These are phyloP conservation scores for Timema podura DNA, from an alignment of 2,888 invertebrate species.

Conservation along the genomic window DNA sequence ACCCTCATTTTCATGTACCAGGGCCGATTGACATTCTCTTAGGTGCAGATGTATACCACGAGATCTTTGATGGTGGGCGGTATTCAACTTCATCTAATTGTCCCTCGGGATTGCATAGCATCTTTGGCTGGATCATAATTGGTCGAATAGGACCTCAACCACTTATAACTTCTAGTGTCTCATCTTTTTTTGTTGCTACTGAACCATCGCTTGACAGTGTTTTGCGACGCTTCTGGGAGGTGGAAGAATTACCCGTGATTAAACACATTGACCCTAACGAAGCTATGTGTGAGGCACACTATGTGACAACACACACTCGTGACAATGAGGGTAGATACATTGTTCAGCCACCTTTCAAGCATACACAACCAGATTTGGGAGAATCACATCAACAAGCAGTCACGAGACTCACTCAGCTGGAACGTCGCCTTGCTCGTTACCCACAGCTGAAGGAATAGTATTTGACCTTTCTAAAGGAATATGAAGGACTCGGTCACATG, in stretches of 20 bases:
- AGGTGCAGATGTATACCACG: neutral
- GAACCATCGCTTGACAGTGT: neutral
- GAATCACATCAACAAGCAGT: neutral
- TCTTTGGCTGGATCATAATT: conserved; percentile 1
- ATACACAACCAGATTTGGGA: neutral
- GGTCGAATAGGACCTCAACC: neutral
- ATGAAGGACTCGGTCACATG: neutral
- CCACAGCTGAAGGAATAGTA: neutral
- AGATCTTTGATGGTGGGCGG: conserved; percentile 12
- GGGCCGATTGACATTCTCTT: conserved; percentile 1
- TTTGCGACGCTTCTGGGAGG: neutral
- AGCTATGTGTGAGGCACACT: neutral
- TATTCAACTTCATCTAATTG: neutral
- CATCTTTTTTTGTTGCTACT: conserved; percentile 5
- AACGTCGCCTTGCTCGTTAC: neutral
- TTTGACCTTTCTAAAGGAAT: neutral
- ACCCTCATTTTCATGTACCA: neutral
- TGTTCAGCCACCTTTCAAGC: neutral
- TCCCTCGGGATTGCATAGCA: neutral
- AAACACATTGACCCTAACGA: neutral
- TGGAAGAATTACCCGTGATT: neutral
- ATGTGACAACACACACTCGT: neutral
- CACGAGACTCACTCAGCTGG: neutral
- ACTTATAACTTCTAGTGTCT: neutral
- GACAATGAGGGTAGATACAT: neutral